Conservation (phyloP, 2,888 invertebrate genomes). For the Drosophila rubida region DNA sequence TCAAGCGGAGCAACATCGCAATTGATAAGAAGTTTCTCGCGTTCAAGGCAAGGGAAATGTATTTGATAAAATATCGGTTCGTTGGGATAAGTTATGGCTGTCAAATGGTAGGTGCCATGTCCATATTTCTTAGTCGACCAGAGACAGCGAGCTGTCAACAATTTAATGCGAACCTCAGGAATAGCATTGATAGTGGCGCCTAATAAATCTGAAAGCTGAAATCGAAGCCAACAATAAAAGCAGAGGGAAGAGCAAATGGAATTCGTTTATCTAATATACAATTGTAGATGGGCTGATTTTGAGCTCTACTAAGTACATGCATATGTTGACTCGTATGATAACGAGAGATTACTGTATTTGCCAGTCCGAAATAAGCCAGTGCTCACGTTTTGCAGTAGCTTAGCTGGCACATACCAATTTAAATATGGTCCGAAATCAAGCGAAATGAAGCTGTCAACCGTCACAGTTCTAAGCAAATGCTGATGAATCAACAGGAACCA, state of each 20-base stretch:
- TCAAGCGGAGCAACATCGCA: not conserved
- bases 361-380: constrained; percentile 39
- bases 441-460: constrained; percentile 16
- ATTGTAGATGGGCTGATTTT: constrained; percentile 5
- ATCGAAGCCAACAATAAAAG: not conserved
- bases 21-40: constrained; percentile 20
- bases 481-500: constrained; percentile 27
- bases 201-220: constrained; percentile 25
- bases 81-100: constrained; percentile 32
- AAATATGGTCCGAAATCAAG: constrained; percentile 40
- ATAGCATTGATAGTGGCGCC: constrained; percentile 46
- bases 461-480: constrained; percentile 2
- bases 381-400: constrained; percentile 74
- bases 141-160: constrained; percentile 44
- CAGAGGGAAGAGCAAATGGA: not conserved
- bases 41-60: constrained; percentile 19
- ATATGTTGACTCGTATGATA: constrained; percentile 1
- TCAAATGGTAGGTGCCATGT: constrained; percentile 32
- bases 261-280: constrained; percentile 11
- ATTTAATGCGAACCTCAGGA: constrained; percentile 9
- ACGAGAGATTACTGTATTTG: constrained; percentile 66
- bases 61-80: constrained; percentile 43
- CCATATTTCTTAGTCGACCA: constrained; percentile 8
- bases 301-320: constrained; percentile 7
- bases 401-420: constrained; percentile 35